Evolutionary conservation across 2,113 vertebrate species (phyloP).

Genomic region (Sinosuthora webbiana): DNA sequence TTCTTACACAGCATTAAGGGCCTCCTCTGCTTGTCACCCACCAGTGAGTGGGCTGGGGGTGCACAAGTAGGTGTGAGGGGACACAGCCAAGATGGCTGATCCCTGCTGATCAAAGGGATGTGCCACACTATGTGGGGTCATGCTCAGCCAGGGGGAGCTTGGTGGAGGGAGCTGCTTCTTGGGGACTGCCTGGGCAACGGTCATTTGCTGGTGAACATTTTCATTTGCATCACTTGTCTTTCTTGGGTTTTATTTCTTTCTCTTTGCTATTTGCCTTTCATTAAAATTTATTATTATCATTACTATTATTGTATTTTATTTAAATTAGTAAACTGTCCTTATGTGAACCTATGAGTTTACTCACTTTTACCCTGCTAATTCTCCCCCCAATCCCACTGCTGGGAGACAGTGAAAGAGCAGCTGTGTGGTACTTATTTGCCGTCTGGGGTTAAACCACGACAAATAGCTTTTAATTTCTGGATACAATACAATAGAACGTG

Average conservation of each 20-base stretch:
- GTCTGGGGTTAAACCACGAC: background rate
- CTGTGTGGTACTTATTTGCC: background rate
- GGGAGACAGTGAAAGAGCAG: background rate
- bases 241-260: background rate
- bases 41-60: background rate
- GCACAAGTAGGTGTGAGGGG: background rate
- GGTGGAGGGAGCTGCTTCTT: background rate
- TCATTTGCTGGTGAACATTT: background rate
- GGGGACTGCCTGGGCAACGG: background rate
- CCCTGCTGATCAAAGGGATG: background rate
- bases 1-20: background rate
- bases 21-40: background rate
- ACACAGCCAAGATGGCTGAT: background rate
- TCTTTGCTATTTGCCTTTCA: background rate
- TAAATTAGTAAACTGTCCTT: background rate
- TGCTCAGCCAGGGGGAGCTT: background rate
- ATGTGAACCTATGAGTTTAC: background rate
- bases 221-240: background rate
- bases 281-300: background rate
- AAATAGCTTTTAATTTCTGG: slow-evolving; percentile 32
- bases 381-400: background rate
- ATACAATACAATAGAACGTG: background rate
- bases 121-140: background rate
- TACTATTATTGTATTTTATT: background rate
- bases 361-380: background rate